Percentiles rank a stretch among this genome's conserved stretches.
phyloP scores from a whole-genome alignment of 1,140 invertebrate genomes.

The Brachionus paranguensis region DNA sequence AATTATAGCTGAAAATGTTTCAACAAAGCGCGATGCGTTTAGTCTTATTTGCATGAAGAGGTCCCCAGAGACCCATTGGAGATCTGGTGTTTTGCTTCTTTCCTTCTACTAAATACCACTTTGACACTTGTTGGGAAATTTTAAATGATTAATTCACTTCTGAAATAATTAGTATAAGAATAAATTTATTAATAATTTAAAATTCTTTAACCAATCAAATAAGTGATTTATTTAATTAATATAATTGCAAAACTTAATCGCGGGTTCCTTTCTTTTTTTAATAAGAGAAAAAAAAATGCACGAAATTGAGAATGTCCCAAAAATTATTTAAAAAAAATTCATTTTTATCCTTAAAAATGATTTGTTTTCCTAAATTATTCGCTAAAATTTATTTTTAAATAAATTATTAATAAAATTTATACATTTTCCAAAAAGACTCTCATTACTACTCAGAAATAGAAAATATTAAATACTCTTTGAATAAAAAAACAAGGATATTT shows the following conservation, averaged over 20 bases:
- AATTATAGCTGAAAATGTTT: constrained; percentile 36
- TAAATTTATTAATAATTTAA: not conserved
- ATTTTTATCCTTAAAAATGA: too few relatives aligned
- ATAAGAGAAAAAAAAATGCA: too few relatives aligned
- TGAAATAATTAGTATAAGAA: not conserved
- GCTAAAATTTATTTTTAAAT: too few relatives aligned
- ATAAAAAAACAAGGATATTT: too few relatives aligned
- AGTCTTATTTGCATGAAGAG: not conserved
- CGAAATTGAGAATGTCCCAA: too few relatives aligned
- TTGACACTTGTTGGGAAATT: not conserved
- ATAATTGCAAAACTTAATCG: not conserved
- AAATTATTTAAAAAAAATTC: too few relatives aligned
- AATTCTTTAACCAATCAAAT: not conserved
- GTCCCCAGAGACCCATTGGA: not conserved
- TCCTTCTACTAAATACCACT: not conserved
- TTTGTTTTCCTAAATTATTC: too few relatives aligned
- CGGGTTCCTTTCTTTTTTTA: not conserved
- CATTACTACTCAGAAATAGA: too few relatives aligned
- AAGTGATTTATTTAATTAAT: not conserved
- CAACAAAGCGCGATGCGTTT: not conserved
- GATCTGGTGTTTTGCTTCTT: not conserved
- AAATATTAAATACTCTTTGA: too few relatives aligned
- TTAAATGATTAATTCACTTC: not conserved
- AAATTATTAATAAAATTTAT: too few relatives aligned
- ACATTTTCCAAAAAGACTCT: too few relatives aligned